A percentile compares a stretch with the other conserved stretches of the same genome.
phyloP scores from a whole-genome alignment of 2,113 vertebrate genomes.

The Crotalus viridis region DNA sequence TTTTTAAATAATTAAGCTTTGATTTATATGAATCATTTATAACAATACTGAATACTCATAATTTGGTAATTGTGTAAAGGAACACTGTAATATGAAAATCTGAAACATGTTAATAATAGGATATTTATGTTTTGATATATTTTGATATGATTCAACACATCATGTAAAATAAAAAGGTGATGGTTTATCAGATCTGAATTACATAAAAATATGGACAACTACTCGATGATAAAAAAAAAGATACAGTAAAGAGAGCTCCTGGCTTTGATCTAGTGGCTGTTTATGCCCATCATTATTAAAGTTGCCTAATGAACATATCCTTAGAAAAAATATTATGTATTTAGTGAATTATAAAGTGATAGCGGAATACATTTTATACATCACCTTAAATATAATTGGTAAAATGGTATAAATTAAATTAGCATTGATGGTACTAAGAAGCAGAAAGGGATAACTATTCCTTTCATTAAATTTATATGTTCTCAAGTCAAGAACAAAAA shows the following conservation, averaged over 20 bases:
- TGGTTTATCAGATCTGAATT: neutral
- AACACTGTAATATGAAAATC: neutral
- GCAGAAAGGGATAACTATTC: neutral
- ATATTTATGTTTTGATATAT: neutral
- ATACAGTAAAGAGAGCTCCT: neutral
- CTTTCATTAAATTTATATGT: neutral
- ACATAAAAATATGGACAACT: neutral
- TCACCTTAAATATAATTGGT: neutral
- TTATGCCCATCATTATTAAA: neutral
- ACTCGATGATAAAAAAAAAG: neutral
- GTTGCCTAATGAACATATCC: neutral
- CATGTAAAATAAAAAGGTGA: neutral
- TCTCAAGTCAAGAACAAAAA: neutral
- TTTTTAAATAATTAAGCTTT: neutral
- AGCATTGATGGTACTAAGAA: neutral
- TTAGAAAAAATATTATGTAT: neutral
- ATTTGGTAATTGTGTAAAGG: neutral
- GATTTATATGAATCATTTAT: neutral
- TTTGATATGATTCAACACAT: neutral
- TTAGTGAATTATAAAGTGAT: neutral
- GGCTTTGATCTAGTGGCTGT: neutral
- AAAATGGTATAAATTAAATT: neutral
- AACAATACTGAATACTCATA: neutral
- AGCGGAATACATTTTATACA: neutral
- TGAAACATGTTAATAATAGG: neutral